phyloP scores from a whole-genome alignment of 37 sponge, comb jelly and placozoan species.

The Agelas oroides region DNA sequence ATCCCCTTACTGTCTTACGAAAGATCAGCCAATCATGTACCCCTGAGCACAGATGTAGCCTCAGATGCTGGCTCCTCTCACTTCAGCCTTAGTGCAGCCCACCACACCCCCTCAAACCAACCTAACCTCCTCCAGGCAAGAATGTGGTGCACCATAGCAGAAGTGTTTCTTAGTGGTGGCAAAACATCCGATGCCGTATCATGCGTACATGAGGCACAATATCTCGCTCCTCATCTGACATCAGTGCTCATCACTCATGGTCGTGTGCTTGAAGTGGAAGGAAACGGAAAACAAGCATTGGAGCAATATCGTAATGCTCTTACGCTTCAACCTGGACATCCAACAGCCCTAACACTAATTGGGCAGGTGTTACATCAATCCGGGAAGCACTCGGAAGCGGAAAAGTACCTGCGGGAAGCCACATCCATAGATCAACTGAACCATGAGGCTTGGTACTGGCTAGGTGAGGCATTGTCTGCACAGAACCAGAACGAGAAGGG shows the following conservation, averaged over 20 bases:
- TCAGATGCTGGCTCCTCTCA: slow-evolving; percentile 76
- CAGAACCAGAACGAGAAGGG: slow-evolving; percentile 49
- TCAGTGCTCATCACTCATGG: slow-evolving; percentile 60
- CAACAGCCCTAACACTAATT: slow-evolving; percentile 54
- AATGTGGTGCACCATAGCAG: slow-evolving; percentile 75
- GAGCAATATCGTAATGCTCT: slow-evolving; percentile 51
- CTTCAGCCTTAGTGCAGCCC: slow-evolving; percentile 18
- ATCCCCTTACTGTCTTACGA: slow-evolving; percentile 20
- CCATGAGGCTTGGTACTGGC: slow-evolving; percentile 77
- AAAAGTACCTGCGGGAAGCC: slow-evolving; percentile 64
- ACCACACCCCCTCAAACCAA: slow-evolving; percentile 17
- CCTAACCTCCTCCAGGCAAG: slow-evolving; percentile 45
- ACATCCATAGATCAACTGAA: slow-evolving; percentile 48
- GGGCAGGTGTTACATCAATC: slow-evolving; percentile 47
- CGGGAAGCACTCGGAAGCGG: slow-evolving; percentile 48
- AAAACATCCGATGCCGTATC: slow-evolving; percentile 39
- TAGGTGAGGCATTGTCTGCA: slow-evolving; percentile 49
- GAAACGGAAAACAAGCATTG: slow-evolving; percentile 15
- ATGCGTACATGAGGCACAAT: slow-evolving; percentile 70
- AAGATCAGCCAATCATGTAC: neutral
- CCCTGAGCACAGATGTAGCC: slow-evolving; percentile 54
- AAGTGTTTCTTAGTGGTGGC: slow-evolving; percentile 46
- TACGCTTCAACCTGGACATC: slow-evolving; percentile 51
- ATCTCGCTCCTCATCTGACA: slow-evolving; percentile 54
- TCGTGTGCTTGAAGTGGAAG: slow-evolving; percentile 38